Evolutionary conservation across 2,797 vertebrate species (phyloP), one percentile per base, ranked within the genome.

Genomic region (Brachymystax lenok): DNA sequence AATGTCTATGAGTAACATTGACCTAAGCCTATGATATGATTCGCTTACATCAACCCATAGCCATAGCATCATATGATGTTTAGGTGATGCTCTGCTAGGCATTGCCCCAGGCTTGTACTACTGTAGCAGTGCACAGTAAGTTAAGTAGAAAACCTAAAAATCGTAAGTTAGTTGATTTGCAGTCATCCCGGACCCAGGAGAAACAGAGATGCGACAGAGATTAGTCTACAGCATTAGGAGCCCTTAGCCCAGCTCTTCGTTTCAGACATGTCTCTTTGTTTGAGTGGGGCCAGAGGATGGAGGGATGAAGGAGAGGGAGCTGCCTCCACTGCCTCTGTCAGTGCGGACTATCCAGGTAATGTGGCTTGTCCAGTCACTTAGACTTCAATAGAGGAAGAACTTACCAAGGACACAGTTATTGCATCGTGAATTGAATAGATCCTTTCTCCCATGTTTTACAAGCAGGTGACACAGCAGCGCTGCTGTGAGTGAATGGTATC

Each of bases 221-320:
- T 19, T 10, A 69, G 68, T 19, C 17, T 7, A 40, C 68, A 35
- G 80, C 74, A 79, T 88, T 46, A 78, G 78, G 77, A 84, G 74
- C 79, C 75, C 82, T 86, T 85, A 82, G 50, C 79, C 82, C 81
- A 4, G 51, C 79, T 82, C 74, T 81, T 68, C 83, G 27, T 75
- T 72, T 66, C 21, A 61, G 72, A 85, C 70, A 50, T 46, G 50
- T 2, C 79, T 71, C 83, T 52, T 69, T 61, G 40, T 85, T 64
- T 73, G 40, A 73, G 50, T 66, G 74, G 61, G n/a, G 56, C n/a
- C 71, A 27, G 40, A 13, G 63, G 19, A 19, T n/a, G 54, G 54
- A 59, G n/a, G 5, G 56, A 56, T 69, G 71, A 28, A 72, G 71
- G 64, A n/a, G 64, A 21, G 71, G 74, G 75, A 27, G 81, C 69